Evolutionary conservation across 2,113 vertebrate genomes (phyloP).

Genomic region (Cricetomys ansorgei): DNA sequence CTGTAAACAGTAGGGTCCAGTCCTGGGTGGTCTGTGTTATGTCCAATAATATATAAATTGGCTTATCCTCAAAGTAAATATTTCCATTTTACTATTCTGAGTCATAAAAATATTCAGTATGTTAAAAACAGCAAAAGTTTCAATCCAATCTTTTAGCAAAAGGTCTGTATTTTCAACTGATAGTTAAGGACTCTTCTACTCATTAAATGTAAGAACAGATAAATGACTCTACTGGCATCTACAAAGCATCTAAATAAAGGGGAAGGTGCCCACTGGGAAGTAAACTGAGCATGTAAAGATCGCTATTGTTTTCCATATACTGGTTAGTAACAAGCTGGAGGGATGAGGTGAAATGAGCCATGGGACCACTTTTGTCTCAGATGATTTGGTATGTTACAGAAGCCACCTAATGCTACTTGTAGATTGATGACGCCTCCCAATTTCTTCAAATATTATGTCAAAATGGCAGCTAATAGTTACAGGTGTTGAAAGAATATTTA

Average conservation of each 20-base stretch:
- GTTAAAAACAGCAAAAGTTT: slow-evolving; percentile 67
- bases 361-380: background rate
- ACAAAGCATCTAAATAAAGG: slow-evolving; percentile 22
- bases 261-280: slow-evolving; percentile 8
- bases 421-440: background rate
- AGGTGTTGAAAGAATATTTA: background rate
- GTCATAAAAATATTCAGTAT: slow-evolving; percentile 75
- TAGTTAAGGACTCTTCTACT: background rate
- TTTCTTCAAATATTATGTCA: slow-evolving; percentile 23
- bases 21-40: slow-evolving; percentile 82
- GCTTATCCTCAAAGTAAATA: slow-evolving; percentile 81
- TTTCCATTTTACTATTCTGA: slow-evolving; percentile 81
- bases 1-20: slow-evolving; percentile 77
- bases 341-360: background rate
- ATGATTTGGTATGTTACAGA: background rate
- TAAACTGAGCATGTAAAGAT: background rate
- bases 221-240: slow-evolving; percentile 43
- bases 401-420: background rate
- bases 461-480: background rate
- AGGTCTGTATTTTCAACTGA: slow-evolving; percentile 43
- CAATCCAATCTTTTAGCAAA: slow-evolving; percentile 37
- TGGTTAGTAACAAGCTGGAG: background rate
- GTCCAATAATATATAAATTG: slow-evolving; percentile 81
- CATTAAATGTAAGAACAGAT: slow-evolving; percentile 17
- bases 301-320: background rate